phyloP scores from a whole-genome alignment of 2,797 vertebrate species.

The Erpetoichthys calabaricus region DNA sequence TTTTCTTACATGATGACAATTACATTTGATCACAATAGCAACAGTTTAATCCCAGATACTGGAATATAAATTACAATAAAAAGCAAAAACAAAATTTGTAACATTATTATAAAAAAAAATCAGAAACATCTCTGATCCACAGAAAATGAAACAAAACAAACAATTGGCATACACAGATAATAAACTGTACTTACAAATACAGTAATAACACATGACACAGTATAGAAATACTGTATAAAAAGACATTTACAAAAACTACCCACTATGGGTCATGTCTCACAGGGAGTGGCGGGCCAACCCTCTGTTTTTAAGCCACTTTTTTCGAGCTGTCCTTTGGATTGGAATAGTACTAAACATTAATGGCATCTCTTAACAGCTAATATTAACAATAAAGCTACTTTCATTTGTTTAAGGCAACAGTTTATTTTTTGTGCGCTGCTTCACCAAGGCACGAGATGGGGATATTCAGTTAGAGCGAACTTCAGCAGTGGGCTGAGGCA shows the following conservation, averaged over 20 bases:
- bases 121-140: slow-evolving; percentile 61
- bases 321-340: no score
- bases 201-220: slow-evolving; percentile 47
- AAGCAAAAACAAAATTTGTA: slow-evolving; percentile 42
- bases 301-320: no score
- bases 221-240: slow-evolving; percentile 80
- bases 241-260: slow-evolving; percentile 68
- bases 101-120: slow-evolving; percentile 36
- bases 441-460: no score
- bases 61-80: slow-evolving; percentile 67
- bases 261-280: slow-evolving; percentile 77
- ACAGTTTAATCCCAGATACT: slow-evolving; percentile 68
- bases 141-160: slow-evolving; percentile 44
- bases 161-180: slow-evolving; percentile 29
- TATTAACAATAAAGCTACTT: no score
- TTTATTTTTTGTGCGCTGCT: no score
- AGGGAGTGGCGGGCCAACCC: slow-evolving; percentile 10
- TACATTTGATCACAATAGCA: slow-evolving; percentile 28
- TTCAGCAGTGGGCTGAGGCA: no score
- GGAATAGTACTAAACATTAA: no score
- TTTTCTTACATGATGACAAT: slow-evolving; percentile 20
- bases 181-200: slow-evolving; percentile 40
- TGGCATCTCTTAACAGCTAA: no score
- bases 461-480: no score
- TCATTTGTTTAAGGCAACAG: no score